Base-by-base conservation (phyloP, 2,888 invertebrate species). In the Eupithecia subfuscata region DNA sequence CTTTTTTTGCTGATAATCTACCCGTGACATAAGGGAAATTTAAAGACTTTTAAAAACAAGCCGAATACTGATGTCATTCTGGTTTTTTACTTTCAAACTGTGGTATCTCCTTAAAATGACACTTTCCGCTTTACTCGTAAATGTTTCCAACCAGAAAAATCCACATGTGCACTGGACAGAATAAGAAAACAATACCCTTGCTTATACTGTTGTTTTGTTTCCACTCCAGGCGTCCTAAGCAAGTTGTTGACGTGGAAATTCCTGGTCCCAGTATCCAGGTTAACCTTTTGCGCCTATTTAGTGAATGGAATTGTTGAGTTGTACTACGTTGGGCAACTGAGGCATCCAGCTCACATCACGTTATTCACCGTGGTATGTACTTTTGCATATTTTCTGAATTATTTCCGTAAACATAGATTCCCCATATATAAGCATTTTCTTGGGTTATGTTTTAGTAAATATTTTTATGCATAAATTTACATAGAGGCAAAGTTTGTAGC, bases 241-340 rank as follows among this genome's bases (percentile, higher is more conserved):
- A 95, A 91, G 81, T 89, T 96, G 77, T 86, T 97, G 68, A 95
- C 94, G 0, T 96, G 96, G 96, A 95, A 95, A 84, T 91, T 95
- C 69, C 95, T 97, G 81, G 95, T 96, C 43, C 96, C 97, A 0
- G 90, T 97, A 25, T 96, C 97, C 79, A 95, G 97, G 82, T 89
- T 97, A 75, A 97, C 97, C 0, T 97, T 96, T 86, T 96, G 97
- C 82, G 97, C 97, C 1, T 97, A 97, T 87, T 92, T 97, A 71
- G 95, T 96, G 45, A 97, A 97, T 85, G 97, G 97, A 5, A 91
- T 97, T 34, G 95, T 97, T 0, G 97, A 96, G 86, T 87, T 97
- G 76, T 96, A 96, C 88, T 95, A 95, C 81, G 92, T 95, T 7
- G 96, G 96, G 1, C 96, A 95, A 69, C 82, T 96, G 64, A 91